Evolutionary conservation across 2,888 invertebrate genomes (phyloP).

Genomic region (Sialis fuliginosa): DNA sequence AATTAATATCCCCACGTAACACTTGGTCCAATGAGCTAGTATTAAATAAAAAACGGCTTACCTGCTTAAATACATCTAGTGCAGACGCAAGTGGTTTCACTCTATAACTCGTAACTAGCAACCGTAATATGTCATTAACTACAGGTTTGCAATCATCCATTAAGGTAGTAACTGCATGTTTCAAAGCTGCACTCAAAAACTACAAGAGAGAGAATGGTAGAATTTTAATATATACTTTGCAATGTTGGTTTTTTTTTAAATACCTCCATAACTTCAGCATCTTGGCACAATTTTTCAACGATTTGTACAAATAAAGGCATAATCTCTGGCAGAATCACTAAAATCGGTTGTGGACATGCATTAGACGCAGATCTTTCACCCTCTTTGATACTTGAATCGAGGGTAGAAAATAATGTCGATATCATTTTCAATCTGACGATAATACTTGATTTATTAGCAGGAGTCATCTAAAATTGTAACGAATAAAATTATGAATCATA

Average conservation of each 20-base stretch:
- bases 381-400: slow-evolving; percentile 30
- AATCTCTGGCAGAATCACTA: slow-evolving; percentile 38
- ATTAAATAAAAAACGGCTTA: slow-evolving; percentile 22
- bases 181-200: slow-evolving; percentile 57
- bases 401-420: slow-evolving; percentile 41
- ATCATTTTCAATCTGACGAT: slow-evolving; percentile 48
- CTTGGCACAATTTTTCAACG: slow-evolving; percentile 41
- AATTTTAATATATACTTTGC: neutral
- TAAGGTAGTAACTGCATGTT: slow-evolving; percentile 52
- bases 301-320: slow-evolving; percentile 43
- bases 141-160: slow-evolving; percentile 51
- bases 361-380: slow-evolving; percentile 7
- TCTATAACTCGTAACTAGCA: slow-evolving; percentile 49
- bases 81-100: slow-evolving; percentile 50
- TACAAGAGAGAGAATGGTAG: slow-evolving; percentile 20
- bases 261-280: slow-evolving; percentile 45
- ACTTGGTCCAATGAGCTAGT: too few relatives aligned
- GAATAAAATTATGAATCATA: neutral
- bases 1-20: too few relatives aligned
- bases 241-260: slow-evolving; percentile 3
- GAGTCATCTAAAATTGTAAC: slow-evolving; percentile 24
- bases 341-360: slow-evolving; percentile 31
- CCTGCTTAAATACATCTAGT: slow-evolving; percentile 57
- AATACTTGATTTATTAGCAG: slow-evolving; percentile 31
- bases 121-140: slow-evolving; percentile 45